A percentile compares a stretch with the other conserved stretches of the same genome.
These are phyloP conservation scores for Lepilemur ruficaudatus DNA, from an alignment of 2,797 vertebrate species.

Conservation along the genomic window DNA sequence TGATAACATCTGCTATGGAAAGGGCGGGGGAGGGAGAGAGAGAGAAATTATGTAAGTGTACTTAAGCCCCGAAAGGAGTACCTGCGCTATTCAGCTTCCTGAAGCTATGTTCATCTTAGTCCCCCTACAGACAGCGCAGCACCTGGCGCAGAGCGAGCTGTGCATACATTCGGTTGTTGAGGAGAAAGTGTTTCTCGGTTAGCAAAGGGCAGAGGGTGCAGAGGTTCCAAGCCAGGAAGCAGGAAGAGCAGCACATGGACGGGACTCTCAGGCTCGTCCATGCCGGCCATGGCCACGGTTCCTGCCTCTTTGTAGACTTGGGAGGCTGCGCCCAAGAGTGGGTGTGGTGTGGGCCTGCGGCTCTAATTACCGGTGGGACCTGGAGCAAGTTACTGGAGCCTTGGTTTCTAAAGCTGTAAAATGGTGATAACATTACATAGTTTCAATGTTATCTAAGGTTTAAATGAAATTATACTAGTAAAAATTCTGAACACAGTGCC, in stretches of 20 bases:
- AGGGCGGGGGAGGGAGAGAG: too few relatives aligned
- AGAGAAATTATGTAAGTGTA: background rate
- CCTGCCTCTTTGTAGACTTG: background rate
- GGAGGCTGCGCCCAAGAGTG: background rate
- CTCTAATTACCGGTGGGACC: background rate
- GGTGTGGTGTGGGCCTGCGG: background rate
- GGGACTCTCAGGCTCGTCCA: too few relatives aligned
- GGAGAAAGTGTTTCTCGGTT: background rate
- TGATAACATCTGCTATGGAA: background rate
- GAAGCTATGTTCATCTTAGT: background rate
- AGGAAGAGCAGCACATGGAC: background rate
- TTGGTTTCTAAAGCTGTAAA: background rate
- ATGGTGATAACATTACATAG: background rate
- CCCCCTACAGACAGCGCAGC: background rate
- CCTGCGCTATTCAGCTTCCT: background rate
- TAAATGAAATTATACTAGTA: background rate
- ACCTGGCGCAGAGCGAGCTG: background rate
- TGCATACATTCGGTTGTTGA: background rate
- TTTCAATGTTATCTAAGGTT: background rate
- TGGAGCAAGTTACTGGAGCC: background rate
- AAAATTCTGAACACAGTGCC: background rate
- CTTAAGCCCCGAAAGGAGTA: background rate
- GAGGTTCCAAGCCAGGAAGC: background rate
- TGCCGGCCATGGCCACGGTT: too few relatives aligned
- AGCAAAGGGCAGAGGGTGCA: background rate